These are phyloP conservation scores for Dicrostonyx torquatus DNA, from an alignment of 2,797 vertebrate species.

Conservation along the genomic window DNA sequence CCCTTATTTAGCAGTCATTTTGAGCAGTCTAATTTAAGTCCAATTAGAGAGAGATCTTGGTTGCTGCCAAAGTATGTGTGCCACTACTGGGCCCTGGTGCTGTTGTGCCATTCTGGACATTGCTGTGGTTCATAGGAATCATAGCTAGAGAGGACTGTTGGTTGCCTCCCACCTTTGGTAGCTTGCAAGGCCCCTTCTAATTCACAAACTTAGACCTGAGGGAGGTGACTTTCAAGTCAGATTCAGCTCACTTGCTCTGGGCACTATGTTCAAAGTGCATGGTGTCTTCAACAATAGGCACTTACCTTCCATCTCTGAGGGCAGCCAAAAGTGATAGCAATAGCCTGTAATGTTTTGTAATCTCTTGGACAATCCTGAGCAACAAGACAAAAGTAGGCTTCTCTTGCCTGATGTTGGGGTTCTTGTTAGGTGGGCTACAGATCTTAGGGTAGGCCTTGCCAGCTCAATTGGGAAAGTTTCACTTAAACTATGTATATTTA, in stretches of 20 bases:
- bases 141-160: not conserved
- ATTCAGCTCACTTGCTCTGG: not conserved
- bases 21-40: not conserved
- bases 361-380: not conserved
- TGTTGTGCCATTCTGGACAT: not conserved
- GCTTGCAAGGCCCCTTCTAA: not conserved
- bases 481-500: not conserved
- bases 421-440: not conserved
- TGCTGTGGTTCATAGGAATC: not conserved
- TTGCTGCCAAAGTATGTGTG: not conserved
- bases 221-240: not conserved
- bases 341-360: not conserved
- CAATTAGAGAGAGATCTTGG: not conserved
- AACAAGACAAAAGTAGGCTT: not conserved
- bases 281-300: not conserved
- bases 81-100: not conserved
- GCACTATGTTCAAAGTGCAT: not conserved
- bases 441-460: not conserved
- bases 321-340: not conserved
- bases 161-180: not conserved
- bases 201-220: not conserved
- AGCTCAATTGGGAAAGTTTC: not conserved
- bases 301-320: not conserved
- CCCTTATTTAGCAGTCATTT: not conserved
- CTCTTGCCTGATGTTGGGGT: not conserved